Conservation (phyloP, 2,113 vertebrate species). For the Sterrhoptilus dennistouni region DNA sequence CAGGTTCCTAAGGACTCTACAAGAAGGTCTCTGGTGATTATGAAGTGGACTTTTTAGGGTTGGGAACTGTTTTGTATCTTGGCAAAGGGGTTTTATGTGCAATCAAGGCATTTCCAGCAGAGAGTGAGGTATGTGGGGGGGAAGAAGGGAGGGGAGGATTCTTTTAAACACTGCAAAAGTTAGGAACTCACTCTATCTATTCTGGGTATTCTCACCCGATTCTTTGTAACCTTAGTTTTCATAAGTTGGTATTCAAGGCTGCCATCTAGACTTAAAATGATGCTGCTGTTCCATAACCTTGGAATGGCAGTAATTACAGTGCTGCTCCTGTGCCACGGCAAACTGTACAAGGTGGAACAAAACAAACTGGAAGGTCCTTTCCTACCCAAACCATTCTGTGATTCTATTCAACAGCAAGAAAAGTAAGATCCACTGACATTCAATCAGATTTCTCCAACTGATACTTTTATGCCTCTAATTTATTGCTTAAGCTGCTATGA, state of each 20-base stretch:
- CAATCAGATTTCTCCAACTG: background rate
- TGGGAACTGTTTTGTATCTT: background rate
- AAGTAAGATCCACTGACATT: background rate
- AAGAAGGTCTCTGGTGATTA: background rate
- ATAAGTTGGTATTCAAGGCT: background rate
- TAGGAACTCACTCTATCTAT: background rate
- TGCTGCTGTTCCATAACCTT: background rate
- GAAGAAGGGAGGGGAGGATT: background rate
- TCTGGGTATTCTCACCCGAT: accelerated
- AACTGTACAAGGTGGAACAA: background rate
- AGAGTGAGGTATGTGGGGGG: background rate
- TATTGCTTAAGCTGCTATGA: background rate
- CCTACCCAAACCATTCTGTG: background rate
- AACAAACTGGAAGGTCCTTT: background rate
- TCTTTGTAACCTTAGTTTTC: background rate
- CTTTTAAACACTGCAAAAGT: background rate
- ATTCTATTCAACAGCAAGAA: background rate
- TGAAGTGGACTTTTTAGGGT: background rate
- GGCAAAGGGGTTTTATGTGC: background rate
- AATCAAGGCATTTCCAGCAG: background rate
- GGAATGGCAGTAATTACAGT: background rate
- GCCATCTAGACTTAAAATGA: background rate
- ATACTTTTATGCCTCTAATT: background rate
- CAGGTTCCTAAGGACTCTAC: background rate
- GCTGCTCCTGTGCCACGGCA: background rate